Conservation (phyloP, 2,113 vertebrate genomes). For the Dunckerocampus dactyliophorus region DNA sequence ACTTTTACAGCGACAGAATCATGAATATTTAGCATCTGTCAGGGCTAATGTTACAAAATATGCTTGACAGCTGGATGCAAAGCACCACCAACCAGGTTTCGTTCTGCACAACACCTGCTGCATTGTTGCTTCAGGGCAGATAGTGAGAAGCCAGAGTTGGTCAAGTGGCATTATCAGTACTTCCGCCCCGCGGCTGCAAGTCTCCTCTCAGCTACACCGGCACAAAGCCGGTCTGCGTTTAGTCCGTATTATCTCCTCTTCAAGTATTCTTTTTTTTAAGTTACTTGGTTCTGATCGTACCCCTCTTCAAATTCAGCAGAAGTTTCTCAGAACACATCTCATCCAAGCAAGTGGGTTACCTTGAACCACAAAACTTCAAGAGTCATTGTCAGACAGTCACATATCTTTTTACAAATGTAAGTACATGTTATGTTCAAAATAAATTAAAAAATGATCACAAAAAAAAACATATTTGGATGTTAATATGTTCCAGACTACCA, state of each 20-base stretch:
- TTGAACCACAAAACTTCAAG: slow-evolving; percentile 39
- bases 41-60: slow-evolving; percentile 8
- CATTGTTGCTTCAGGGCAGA: slow-evolving; percentile 24
- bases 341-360: slow-evolving; percentile 52
- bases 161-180: slow-evolving; percentile 41
- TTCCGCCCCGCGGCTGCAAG: slow-evolving; percentile 36
- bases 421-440: neutral
- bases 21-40: neutral
- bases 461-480: no score
- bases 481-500: no score
- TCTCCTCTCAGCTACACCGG: slow-evolving; percentile 43
- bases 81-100: slow-evolving; percentile 24
- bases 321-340: slow-evolving; percentile 22
- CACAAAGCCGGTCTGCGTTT: slow-evolving; percentile 30
- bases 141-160: slow-evolving; percentile 20
- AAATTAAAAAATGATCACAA: no score
- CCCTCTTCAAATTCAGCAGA: neutral
- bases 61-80: slow-evolving; percentile 51
- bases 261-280: slow-evolving; percentile 18
- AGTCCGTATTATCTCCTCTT: slow-evolving; percentile 25
- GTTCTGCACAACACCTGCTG: slow-evolving; percentile 52
- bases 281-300: slow-evolving; percentile 37
- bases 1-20: neutral
- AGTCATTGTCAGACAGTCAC: slow-evolving; percentile 29
- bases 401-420: slow-evolving; percentile 5